Conservation (phyloP, 2,797 vertebrate species). For the Mallotus villosus region DNA sequence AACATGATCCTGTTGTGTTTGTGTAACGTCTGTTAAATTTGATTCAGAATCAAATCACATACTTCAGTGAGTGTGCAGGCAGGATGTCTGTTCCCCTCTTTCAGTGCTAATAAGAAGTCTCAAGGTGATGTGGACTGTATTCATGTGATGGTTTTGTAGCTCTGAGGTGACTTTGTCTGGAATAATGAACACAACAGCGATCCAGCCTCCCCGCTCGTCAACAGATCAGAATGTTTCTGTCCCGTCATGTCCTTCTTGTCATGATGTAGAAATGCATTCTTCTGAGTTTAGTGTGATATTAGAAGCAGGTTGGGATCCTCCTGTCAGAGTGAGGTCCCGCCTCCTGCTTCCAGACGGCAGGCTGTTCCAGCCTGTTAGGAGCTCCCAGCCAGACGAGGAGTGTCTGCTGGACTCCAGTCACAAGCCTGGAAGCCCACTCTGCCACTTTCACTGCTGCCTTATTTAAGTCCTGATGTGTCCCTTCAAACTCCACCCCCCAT, state of each 20-base stretch:
- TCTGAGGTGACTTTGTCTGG: conserved; percentile 85
- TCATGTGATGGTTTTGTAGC: conserved; percentile 77
- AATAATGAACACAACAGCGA: conserved; percentile 83
- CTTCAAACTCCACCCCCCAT: conserved; percentile 63
- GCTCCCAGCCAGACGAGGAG: conserved; percentile 84
- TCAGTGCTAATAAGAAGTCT: conserved; percentile 49
- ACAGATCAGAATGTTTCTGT: conserved; percentile 73
- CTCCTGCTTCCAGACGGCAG: conserved; percentile 80
- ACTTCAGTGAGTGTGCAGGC: conserved; percentile 22
- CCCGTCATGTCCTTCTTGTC: conserved; percentile 91
- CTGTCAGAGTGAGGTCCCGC: conserved; percentile 94
- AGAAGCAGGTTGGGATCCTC: conserved; percentile 92
- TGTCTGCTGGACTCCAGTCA: conserved; percentile 85
- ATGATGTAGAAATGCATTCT: conserved; percentile 94
- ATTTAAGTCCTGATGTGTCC: conserved; percentile 64
- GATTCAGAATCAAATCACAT: conserved; percentile 16
- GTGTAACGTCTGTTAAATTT: background rate
- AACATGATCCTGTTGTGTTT: too few relatives aligned
- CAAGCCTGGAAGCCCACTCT: conserved; percentile 77
- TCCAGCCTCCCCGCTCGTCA: conserved; percentile 69
- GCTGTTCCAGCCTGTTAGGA: conserved; percentile 73
- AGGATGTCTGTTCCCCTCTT: conserved; percentile 25
- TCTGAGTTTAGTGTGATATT: conserved; percentile 89
- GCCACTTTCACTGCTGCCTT: conserved; percentile 72
- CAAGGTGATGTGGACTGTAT: conserved; percentile 77